A percentile compares a stretch with the other conserved stretches of the same genome.
phyloP scores from a whole-genome alignment of 2,888 invertebrate species.

The Drosophila gaucha region DNA sequence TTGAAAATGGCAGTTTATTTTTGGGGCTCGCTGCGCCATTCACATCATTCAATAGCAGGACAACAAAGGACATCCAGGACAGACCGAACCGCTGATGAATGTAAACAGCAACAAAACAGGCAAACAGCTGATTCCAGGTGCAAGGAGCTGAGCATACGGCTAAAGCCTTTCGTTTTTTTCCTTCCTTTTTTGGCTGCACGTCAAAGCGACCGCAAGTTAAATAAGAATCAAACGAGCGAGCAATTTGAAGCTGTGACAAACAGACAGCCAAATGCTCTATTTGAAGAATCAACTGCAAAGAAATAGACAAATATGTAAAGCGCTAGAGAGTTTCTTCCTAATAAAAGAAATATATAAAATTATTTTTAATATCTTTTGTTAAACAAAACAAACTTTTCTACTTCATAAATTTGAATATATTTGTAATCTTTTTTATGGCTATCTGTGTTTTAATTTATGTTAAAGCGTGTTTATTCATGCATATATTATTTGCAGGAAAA shows the following conservation, averaged over 20 bases:
- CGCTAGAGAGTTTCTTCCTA: background rate
- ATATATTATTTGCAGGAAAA: background rate
- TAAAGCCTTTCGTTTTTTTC: slow-evolving; percentile 42
- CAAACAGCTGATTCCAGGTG: slow-evolving; percentile 64
- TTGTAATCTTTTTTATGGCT: slow-evolving; percentile 7
- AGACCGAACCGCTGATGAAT: slow-evolving; percentile 63
- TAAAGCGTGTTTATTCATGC: background rate
- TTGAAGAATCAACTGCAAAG: background rate
- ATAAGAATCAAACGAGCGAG: slow-evolving; percentile 48
- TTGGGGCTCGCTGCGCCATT: slow-evolving; percentile 52
- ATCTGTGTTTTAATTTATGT: background rate
- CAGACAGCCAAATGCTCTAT: slow-evolving; percentile 32
- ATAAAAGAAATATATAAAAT: slow-evolving; percentile 3
- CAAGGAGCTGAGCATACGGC: slow-evolving; percentile 39
- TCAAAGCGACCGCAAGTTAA: slow-evolving; percentile 61
- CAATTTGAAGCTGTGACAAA: background rate
- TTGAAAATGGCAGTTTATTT: slow-evolving; percentile 75
- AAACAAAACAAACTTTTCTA: slow-evolving; percentile 1
- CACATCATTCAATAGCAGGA: slow-evolving; percentile 71
- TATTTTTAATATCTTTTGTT: background rate
- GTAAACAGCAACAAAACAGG: slow-evolving; percentile 49
- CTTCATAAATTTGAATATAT: slow-evolving; percentile 6
- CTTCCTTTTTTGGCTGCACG: slow-evolving; percentile 20
- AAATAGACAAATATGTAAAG: background rate
- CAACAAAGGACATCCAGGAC: slow-evolving; percentile 22